phyloP scores from a whole-genome alignment of 2,888 invertebrate genomes.

The Andrena bicolor region DNA sequence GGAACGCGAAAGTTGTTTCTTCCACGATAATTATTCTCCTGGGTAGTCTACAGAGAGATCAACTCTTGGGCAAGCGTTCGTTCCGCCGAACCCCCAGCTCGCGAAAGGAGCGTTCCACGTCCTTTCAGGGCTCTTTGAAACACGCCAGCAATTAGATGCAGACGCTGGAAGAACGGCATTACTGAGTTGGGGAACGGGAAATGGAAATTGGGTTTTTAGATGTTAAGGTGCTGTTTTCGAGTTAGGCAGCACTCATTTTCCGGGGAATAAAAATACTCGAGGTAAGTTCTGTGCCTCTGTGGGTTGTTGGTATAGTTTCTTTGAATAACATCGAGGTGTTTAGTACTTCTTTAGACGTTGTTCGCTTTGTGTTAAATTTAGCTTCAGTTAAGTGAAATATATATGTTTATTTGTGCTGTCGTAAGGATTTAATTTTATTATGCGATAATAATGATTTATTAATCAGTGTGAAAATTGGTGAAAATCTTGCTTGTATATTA shows the following conservation, averaged over 20 bases:
- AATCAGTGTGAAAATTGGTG: no score
- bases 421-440: no score
- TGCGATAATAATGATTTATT: no score
- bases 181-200: not conserved
- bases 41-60: not conserved
- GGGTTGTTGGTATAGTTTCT: not conserved
- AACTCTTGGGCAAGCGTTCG: not conserved
- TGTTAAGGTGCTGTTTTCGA: not conserved
- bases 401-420: no score
- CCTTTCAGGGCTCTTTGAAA: conserved; percentile 35
- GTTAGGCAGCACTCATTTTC: not conserved
- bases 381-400: no score
- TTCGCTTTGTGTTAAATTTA: no score
- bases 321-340: not conserved
- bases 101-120: not conserved
- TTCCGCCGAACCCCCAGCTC: not conserved
- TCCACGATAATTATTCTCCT: conserved; percentile 75
- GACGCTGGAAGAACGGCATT: conserved; percentile 5
- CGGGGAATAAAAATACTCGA: not conserved
- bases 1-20: conserved; percentile 63
- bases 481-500: no score
- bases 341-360: no score
- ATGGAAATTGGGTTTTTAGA: not conserved
- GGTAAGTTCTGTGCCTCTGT: not conserved
- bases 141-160: conserved; percentile 50